Percentiles rank a stretch among this genome's conserved stretches.
Evolutionary conservation across 92 coral and sea anemone genomes (phyloP).

Genomic region (Palythoa caribaeorum): DNA sequence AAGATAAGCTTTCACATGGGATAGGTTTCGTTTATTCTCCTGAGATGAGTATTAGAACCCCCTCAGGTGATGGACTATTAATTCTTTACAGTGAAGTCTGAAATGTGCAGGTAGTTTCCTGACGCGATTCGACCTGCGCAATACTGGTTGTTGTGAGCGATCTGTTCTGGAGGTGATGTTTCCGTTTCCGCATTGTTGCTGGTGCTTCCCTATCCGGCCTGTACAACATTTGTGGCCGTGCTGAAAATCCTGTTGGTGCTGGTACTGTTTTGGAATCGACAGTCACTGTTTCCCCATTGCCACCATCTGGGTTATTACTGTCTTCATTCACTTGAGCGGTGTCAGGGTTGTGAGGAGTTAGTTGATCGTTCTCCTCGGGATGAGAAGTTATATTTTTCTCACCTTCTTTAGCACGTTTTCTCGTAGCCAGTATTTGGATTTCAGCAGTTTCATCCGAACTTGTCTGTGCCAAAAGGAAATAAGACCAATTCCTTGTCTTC

Average conservation of each 20-base stretch:
- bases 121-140: constrained; percentile 21
- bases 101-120: not conserved
- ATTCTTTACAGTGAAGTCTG: not conserved
- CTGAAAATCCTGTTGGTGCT: not conserved
- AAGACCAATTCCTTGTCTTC: not conserved
- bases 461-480: not conserved
- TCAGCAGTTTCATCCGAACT: not conserved
- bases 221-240: not conserved
- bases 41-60: too few relatives aligned
- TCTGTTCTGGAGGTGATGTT: not conserved
- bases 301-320: constrained; percentile 13
- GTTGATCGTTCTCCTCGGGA: constrained; percentile 11
- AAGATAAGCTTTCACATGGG: too few relatives aligned
- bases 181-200: not conserved
- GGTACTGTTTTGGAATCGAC: not conserved
- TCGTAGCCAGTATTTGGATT: not conserved
- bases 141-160: not conserved
- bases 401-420: not conserved
- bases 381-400: not conserved
- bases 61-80: too few relatives aligned
- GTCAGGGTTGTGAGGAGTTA: not conserved
- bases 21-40: too few relatives aligned
- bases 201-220: constrained; percentile 1
- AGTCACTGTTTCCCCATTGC: not conserved
- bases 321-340: constrained; percentile 51